These are phyloP conservation scores for Polyommatus iphigenia DNA, from an alignment of 2,888 invertebrate genomes.

Conservation along the genomic window DNA sequence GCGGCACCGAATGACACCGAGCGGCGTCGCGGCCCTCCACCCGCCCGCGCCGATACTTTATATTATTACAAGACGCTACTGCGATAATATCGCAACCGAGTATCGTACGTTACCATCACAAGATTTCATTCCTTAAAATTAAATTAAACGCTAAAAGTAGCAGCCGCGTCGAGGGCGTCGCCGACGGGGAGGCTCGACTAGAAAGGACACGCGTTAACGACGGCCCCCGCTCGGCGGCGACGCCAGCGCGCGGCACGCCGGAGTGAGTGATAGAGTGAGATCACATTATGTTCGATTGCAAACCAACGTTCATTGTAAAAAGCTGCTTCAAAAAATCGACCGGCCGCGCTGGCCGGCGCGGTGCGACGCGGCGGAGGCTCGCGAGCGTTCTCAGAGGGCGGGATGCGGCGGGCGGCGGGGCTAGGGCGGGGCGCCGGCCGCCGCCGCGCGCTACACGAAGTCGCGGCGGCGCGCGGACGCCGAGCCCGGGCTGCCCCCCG, in stretches of 20 bases:
- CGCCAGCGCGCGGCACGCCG: constrained; percentile 14
- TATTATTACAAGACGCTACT: constrained; percentile 11
- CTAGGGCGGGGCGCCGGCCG: constrained; percentile 50
- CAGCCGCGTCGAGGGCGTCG: background rate
- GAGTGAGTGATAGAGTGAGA: background rate
- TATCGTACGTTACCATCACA: constrained; percentile 25
- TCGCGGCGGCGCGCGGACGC: constrained; percentile 51
- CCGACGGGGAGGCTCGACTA: background rate
- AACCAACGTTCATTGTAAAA: constrained; percentile 16
- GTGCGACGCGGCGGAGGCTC: background rate
- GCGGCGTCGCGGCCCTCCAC: background rate
- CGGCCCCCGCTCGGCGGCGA: background rate
- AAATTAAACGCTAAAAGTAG: constrained; percentile 13
- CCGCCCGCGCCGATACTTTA: constrained; percentile 12
- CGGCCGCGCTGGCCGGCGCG: constrained; percentile 2
- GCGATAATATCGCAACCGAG: constrained; percentile 26
- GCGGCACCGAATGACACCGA: background rate
- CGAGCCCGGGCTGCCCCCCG: constrained; percentile 40
- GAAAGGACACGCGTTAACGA: background rate
- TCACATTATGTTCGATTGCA: constrained; percentile 11
- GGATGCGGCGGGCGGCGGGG: constrained; percentile 34
- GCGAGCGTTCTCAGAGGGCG: background rate
- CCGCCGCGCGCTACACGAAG: constrained; percentile 60
- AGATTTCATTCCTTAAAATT: constrained; percentile 3
- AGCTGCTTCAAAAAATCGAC: constrained; percentile 20